Evolutionary conservation across 2,888 invertebrate genomes (phyloP).

Genomic region (Sclerodermus sp.): DNA sequence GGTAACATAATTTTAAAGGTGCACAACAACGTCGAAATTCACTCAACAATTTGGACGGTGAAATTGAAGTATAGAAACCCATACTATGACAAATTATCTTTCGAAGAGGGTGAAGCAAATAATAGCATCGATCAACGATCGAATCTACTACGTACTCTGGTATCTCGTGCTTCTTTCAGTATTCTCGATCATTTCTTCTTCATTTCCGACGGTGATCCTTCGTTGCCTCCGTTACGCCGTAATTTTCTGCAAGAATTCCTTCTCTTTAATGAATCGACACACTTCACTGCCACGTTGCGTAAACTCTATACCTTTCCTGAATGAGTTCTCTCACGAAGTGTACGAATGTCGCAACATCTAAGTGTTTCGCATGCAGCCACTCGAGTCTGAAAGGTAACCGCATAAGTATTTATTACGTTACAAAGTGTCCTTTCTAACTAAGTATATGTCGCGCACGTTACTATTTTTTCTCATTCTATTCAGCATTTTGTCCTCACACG

Average conservation of each 20-base stretch:
- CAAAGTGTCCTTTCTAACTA: slow-evolving; percentile 11
- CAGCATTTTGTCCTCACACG: too few species aligned
- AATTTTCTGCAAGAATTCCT: not conserved
- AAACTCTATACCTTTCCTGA: slow-evolving; percentile 10
- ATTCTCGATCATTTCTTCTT: too few species aligned
- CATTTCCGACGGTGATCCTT: too few species aligned
- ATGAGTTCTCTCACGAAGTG: slow-evolving; percentile 11
- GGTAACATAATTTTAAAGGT: too few species aligned
- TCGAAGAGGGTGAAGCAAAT: too few species aligned
- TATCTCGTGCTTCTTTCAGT: too few species aligned
- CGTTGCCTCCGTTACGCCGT: not conserved
- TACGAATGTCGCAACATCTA: slow-evolving; percentile 11
- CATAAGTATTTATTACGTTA: slow-evolving; percentile 17
- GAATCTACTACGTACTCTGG: too few species aligned
- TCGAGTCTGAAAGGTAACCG: slow-evolving; percentile 6
- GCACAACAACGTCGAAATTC: too few species aligned
- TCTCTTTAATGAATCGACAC: slow-evolving; percentile 1
- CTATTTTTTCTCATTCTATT: not conserved
- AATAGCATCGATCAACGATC: too few species aligned
- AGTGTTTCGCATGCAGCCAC: slow-evolving; percentile 7
- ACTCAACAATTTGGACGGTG: too few species aligned
- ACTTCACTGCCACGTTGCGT: slow-evolving; percentile 7
- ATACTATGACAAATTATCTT: too few species aligned
- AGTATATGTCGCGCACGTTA: slow-evolving; percentile 7
- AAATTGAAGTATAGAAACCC: too few species aligned